Evolutionary conservation across 2,888 invertebrate genomes (phyloP), one percentile per base, ranked within the genome.

Genomic region (Spatulosminthurus flaviceps): DNA sequence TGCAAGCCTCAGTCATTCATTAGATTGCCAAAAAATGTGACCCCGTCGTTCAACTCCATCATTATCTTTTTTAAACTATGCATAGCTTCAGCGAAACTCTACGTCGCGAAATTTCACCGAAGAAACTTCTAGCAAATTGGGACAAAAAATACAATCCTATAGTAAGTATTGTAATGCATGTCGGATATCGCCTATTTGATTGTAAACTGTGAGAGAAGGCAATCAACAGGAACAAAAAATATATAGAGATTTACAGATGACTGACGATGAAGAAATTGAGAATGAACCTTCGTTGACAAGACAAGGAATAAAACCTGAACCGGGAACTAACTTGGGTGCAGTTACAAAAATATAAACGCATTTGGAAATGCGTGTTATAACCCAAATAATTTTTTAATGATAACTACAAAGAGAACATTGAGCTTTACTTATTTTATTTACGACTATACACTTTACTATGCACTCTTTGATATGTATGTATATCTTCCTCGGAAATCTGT

Each of bases 351-450:
- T 51, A 51, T 51, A n/a, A n/a, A n/a, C n/a, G n/a, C n/a, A n/a
- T n/a, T n/a, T n/a, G n/a, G n/a, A n/a, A n/a, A n/a, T n/a, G n/a
- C n/a, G n/a, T n/a, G n/a, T n/a, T n/a, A n/a, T n/a, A 51, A 51
- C 51, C 51, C n/a, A 51, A 51, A 51, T 51, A 34, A 51, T 51
- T 51, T n/a, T n/a, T 51, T 51, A 51, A 51, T 51, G 51, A 51
- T 34, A 16, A 9, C 41, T 51, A 9, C 51, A 4, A 4, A 51
- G 51, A 5, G 51, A 51, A 16, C 51, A 51, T 9, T 51, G 51
- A 51, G 51, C 51, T 51, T 51, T 51, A 51, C n/a, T 51, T n/a
- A n/a, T n/a, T 51, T 51, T 51, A 51, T 51, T 51, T 51, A 51
- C 16, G 51, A 19, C 2, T 34, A 34, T 34, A 34, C 34, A 51